Base-by-base conservation (phyloP, 2,888 invertebrate species). In the Drosophila differens region DNA sequence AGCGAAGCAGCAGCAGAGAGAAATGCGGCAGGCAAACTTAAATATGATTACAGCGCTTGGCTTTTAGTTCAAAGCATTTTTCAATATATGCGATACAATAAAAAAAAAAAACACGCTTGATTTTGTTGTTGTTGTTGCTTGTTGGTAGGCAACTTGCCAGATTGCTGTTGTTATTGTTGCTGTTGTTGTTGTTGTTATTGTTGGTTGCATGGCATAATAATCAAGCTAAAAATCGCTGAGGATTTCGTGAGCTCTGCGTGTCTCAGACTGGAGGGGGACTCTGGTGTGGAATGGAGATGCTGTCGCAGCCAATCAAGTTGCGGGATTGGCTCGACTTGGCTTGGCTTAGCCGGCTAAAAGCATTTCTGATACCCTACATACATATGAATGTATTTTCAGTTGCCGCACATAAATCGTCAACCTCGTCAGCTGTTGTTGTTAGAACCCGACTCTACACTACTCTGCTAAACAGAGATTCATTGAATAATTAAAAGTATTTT, bases 11-110 rank as follows among this genome's bases (percentile, higher is more conserved):
- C 65, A 59, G 33, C 30, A 44, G 57, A 53, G 52, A 61, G 39
- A 67, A 52, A 39, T 28, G 62, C 51, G 61, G 65, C 71, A 66
- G 69, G 65, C 70, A 79, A 76, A 85, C 79, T 82, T 76, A 85
- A 82, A 82, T 85, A 85, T 83, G 86, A 85, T 82, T 85, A 83
- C 86, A 85, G 74, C 81, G 86, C 86, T 82, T 85, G 77, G 86
- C 83, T 80, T 74, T 82, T 76, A 83, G 86, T 82, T 80, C 74
- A 53, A 70, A 85, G 86, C 83, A 85, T 80, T 85, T 82, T 82
- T 79, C 74, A 85, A 80, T 85, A 76, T 71, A 70, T 74, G 70
- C 72, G 79, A 79, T 83, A 54, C 53, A 33, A 28, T 39, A 39
- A 57, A 39, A 25, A 10, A n/a, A 28, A 73, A 76, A 67, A 57